A percentile compares a stretch with the other conserved stretches of the same genome.
Conservation (phyloP, 2,113 vertebrate species). For the Helogale parvula region DNA sequence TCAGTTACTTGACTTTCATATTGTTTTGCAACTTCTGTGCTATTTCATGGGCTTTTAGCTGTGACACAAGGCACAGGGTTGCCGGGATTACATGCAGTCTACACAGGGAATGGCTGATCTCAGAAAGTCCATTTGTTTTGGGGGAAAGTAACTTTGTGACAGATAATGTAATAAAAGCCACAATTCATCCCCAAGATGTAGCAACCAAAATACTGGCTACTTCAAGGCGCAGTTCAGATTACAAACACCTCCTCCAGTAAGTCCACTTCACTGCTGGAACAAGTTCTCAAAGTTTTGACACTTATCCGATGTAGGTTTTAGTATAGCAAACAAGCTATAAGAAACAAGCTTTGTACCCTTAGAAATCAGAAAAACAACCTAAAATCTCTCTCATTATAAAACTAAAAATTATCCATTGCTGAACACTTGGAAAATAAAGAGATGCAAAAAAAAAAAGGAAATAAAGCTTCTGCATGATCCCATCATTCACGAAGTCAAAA, state of each 20-base stretch:
- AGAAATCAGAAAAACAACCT: constrained; percentile 18
- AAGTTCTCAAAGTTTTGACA: not conserved
- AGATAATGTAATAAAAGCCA: not conserved
- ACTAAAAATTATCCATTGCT: not conserved
- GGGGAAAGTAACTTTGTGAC: not conserved
- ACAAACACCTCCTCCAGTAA: not conserved
- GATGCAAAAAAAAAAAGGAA: not conserved
- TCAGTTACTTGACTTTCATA: constrained; percentile 33
- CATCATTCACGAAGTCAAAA: not conserved
- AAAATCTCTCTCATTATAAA: constrained; percentile 36
- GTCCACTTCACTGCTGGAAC: not conserved
- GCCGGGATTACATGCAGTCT: not conserved
- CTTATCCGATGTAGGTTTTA: not conserved
- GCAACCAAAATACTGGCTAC: not conserved
- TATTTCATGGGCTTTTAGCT: not conserved
- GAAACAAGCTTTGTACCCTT: not conserved
- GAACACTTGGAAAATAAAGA: constrained; percentile 41
- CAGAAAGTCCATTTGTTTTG: not conserved
- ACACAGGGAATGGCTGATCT: not conserved
- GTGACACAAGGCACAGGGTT: not conserved
- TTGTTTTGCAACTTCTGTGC: constrained; percentile 33
- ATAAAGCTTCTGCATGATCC: not conserved
- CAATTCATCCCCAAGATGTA: not conserved
- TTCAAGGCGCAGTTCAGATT: not conserved
- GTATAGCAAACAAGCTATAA: not conserved